Base-by-base conservation (phyloP, 2,113 vertebrate genomes). In the Scomber colias region DNA sequence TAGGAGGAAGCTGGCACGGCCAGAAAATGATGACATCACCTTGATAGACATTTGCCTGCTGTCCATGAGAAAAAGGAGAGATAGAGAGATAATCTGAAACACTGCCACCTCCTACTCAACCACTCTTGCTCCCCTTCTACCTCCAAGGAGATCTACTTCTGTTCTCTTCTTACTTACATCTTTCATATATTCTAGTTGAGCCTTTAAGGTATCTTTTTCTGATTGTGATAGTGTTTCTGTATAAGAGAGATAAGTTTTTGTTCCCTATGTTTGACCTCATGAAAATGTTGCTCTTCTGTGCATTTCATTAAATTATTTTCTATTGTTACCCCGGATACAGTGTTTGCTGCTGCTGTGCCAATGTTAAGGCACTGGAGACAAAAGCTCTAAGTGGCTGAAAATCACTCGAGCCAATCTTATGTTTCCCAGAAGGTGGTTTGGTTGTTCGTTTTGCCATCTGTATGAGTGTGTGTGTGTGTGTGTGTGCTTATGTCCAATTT, bases 31-130 rank as follows among this genome's bases (percentile, higher is more conserved):
- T 88, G 77, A 77, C 71, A 81, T 82, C 14, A 72, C 8, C 79
- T 64, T 89, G 88, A 91, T 68, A 75, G 85, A 79, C 86, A 59
- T 83, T 69, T 60, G 72, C 76, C 87, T 55, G 70, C 78, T 68
- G 74, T 77, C 66, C 57, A 54, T 73, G 64, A 86, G 65, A 81
- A 85, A 81, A 85, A 56, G 48, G 44, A 77, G 75, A 77, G 78
- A 87, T 55, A 64, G 57, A 77, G 69, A 82, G 69, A 91, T 71
- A 82, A 86, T 89, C 69, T 90, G 82, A 92, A 87, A 87, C 9
- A 11, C 63, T 79, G 77, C 79, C 85, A 78, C 80, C 45, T 82
- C 86, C 75, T 75, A 74, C 78, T 78, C 83, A 82, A 27, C 60
- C 27, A 21, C 71, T 87, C 75, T 70, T 75, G 75, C 21, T 80